These are phyloP conservation scores for Rhinatrema bivittatum DNA, from an alignment of 2,797 vertebrate species.

Conservation along the genomic window DNA sequence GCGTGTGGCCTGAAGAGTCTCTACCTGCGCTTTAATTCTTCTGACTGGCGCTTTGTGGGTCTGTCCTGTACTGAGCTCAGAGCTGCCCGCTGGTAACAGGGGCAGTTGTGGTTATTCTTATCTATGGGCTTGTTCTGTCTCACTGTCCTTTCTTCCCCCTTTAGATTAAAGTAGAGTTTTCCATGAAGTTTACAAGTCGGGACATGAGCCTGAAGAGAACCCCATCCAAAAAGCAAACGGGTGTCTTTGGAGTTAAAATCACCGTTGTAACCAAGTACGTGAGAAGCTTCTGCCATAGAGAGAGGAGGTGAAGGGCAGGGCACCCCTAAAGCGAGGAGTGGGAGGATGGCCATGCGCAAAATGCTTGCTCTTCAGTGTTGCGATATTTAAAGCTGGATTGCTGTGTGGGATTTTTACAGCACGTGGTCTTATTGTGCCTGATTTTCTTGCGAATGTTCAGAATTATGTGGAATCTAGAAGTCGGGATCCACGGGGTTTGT, in stretches of 20 bases:
- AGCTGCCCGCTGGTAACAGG: not conserved
- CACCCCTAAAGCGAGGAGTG: too few relatives aligned
- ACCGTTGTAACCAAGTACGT: constrained; percentile 92
- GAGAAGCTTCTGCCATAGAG: too few relatives aligned
- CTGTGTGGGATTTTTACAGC: too few relatives aligned
- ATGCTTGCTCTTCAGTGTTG: too few relatives aligned
- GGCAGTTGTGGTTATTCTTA: too few relatives aligned
- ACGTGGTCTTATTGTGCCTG: too few relatives aligned
- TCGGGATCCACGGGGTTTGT: too few relatives aligned
- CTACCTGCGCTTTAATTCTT: fast-evolving
- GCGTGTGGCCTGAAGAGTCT: not conserved
- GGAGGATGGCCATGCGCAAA: too few relatives aligned
- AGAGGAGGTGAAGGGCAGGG: too few relatives aligned
- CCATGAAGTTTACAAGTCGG: constrained; percentile 96
- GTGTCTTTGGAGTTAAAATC: constrained; percentile 96
- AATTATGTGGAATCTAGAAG: too few relatives aligned
- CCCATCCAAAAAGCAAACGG: constrained; percentile 93
- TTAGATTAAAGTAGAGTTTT: constrained; percentile 97
- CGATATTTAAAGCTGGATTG: too few relatives aligned
- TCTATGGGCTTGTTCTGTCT: not conserved
- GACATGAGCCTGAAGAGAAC: constrained; percentile 96
- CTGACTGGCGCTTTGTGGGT: fast-evolving
- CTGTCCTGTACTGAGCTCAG: not conserved
- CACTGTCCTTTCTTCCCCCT: not conserved
- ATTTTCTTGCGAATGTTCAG: too few relatives aligned